A percentile compares a stretch with the other conserved stretches of the same genome.
Evolutionary conservation across 2,797 vertebrate species (phyloP).

Genomic region (Lindbergichthys nudifrons): DNA sequence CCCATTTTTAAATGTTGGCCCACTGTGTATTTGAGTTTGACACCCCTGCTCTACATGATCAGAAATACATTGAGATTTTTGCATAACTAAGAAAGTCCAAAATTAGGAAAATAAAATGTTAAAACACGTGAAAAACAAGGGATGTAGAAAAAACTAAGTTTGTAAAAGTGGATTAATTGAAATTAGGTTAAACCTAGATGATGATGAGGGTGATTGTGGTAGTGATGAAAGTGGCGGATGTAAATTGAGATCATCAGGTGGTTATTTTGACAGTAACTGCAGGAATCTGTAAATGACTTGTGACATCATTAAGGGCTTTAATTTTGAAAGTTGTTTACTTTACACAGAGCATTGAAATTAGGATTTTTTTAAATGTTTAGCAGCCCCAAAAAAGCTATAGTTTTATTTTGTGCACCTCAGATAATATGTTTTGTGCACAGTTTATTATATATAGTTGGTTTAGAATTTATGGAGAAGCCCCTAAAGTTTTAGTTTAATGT

Average conservation of each 20-base stretch:
- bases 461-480: not conserved
- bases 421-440: not conserved
- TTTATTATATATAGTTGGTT: not conserved
- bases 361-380: not conserved
- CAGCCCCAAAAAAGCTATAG: not conserved
- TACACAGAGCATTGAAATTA: not conserved
- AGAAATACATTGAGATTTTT: not conserved
- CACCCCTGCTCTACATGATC: not conserved
- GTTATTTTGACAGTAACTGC: constrained; percentile 5
- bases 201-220: constrained; percentile 1
- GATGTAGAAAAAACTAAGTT: not conserved
- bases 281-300: constrained; percentile 21
- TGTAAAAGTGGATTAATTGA: not conserved
- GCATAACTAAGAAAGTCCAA: not conserved
- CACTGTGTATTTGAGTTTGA: too few relatives aligned
- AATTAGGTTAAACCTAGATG: not conserved
- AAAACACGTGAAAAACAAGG: not conserved
- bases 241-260: constrained; percentile 16
- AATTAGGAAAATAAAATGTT: not conserved
- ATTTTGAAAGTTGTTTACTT: constrained; percentile 11
- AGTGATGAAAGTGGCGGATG: not conserved
- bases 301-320: not conserved
- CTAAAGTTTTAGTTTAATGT: not conserved
- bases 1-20: too few relatives aligned
- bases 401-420: not conserved